Conservation (phyloP, 2,797 vertebrate genomes). For the Macropodus opercularis region DNA sequence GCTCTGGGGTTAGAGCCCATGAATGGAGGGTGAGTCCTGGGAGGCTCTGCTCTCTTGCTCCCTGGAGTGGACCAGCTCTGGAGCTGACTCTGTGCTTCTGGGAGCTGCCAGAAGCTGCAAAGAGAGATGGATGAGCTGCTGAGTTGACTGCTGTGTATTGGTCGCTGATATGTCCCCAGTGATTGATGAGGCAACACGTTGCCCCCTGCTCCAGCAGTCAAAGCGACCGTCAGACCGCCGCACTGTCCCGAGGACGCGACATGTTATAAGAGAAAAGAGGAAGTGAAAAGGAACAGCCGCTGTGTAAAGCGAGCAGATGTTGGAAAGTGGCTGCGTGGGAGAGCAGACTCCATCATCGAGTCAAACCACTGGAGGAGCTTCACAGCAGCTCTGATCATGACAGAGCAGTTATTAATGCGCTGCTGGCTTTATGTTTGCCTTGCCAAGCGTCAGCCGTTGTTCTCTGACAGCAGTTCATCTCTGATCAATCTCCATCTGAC, state of each 20-base stretch:
- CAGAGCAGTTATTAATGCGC: constrained; percentile 68
- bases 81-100: constrained; percentile 71
- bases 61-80: constrained; percentile 66
- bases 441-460: constrained; percentile 39
- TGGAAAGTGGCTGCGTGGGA: constrained; percentile 47
- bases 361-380: constrained; percentile 44
- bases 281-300: constrained; percentile 34
- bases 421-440: constrained; percentile 50
- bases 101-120: constrained; percentile 71
- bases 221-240: constrained; percentile 29
- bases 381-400: constrained; percentile 57
- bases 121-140: constrained; percentile 76
- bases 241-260: constrained; percentile 46
- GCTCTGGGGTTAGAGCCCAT: constrained; percentile 65
- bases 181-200: constrained; percentile 77
- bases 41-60: constrained; percentile 62
- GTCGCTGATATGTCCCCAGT: constrained; percentile 56
- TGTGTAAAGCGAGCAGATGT: constrained; percentile 59
- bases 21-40: constrained; percentile 65
- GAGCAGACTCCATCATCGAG: constrained; percentile 56
- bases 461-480: constrained; percentile 32
- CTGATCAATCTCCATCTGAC: constrained; percentile 34
- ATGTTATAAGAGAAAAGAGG: constrained; percentile 28
- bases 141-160: constrained; percentile 39
- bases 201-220: constrained; percentile 58